Conservation (phyloP, 2,888 invertebrate genomes). For the Nephrotoma flavescens region DNA sequence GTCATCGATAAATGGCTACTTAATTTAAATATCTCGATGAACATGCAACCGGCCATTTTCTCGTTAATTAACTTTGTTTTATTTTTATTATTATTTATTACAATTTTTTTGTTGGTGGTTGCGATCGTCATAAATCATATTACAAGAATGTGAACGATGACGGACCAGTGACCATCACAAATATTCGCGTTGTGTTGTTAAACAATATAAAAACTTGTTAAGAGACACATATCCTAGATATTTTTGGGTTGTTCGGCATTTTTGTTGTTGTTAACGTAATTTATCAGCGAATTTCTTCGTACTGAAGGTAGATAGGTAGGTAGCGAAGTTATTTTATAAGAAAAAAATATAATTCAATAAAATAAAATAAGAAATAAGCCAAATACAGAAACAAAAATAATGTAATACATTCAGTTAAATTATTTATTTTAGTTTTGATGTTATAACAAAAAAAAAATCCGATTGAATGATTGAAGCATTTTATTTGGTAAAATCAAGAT, state of each 20-base stretch:
- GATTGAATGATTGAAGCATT: neutral
- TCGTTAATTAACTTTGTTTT: neutral
- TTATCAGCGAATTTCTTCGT: neutral
- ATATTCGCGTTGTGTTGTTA: neutral
- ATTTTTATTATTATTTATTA: neutral
- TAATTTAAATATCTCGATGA: neutral
- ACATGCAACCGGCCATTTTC: neutral
- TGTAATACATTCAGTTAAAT: neutral
- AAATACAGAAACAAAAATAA: neutral
- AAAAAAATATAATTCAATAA: neutral
- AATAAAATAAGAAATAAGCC: neutral
- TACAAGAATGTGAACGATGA: neutral
- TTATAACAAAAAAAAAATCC: neutral
- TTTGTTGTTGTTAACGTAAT: neutral
- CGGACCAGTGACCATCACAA: neutral
- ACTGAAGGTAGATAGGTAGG: neutral
- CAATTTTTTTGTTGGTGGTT: neutral
- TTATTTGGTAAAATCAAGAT: neutral
- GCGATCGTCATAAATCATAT: neutral
- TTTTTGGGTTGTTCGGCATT: neutral
- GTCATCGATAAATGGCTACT: neutral
- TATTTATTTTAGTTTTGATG: neutral
- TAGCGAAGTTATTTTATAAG: neutral
- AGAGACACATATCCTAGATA: neutral
- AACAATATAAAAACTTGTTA: neutral